Evolutionary conservation across 1,140 invertebrate genomes (phyloP), one percentile per base, ranked within the genome.

Genomic region (Euura lappo): DNA sequence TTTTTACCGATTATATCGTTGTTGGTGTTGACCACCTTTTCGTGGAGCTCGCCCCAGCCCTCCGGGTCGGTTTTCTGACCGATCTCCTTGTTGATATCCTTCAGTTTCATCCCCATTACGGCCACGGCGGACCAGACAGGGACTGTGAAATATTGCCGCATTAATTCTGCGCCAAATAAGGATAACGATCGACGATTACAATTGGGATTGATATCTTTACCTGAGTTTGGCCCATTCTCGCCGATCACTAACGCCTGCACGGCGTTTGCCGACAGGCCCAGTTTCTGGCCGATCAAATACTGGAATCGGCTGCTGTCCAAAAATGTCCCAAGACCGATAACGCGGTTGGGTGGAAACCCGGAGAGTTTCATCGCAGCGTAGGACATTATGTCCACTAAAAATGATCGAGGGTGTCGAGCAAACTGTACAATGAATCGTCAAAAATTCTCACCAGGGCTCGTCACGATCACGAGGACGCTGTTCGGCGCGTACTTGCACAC

Each of bases 311-410:
- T 87, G 64, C 90, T 91, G 76, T 92, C 91, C 44, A 92, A 80
- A 77, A 91, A 91, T 6, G 91, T 92, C 69, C 91, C 92, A 46
- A 91, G 85, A 3, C 92, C 91, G 75, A 92, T 88, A 3, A 93
- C 89, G 28, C 90, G 87, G 65, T 90, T 85, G 44, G 87, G 83
- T n/a, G 90, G 89, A 68, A 92, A 88, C 44, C 91, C 91, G 72
- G 90, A 91, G 66, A 92, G 74, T 74, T 92, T 93, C 91, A 91
- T 91, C 4, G 91, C 88, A 5, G 89, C 90, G 76, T 91, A 92
- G 45, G 90, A 91, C 73, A 93, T 69, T 74, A 92, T 85, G 79
- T 92, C 91, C n/a, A 92, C 91, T 91, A 84, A 79, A 72, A 60
- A 11, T 8, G 51, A n/a, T 60, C 28, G 28, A 28, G 0, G 28